A percentile compares a stretch with the other conserved stretches of the same genome.
Conservation (phyloP, 2,797 vertebrate species). For the Pyrocephalus nanus region DNA sequence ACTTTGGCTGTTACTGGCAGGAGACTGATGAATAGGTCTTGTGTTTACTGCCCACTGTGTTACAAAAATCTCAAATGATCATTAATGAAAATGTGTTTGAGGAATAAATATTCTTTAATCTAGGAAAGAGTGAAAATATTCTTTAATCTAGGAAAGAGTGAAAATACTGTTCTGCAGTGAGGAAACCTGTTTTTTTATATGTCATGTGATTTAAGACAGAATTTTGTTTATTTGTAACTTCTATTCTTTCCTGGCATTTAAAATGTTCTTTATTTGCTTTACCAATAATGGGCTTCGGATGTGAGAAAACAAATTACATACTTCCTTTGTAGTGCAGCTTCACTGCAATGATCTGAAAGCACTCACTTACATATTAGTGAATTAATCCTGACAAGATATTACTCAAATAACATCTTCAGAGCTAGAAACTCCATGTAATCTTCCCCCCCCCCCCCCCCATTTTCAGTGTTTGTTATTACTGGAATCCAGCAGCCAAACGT, state of each 20-base stretch:
- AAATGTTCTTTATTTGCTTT: not conserved
- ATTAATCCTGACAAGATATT: not conserved
- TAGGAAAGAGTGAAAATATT: not conserved
- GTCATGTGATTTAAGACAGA: not conserved
- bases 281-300: slow-evolving; percentile 1
- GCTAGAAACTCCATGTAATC: not conserved
- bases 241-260: not conserved
- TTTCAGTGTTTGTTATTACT: not conserved
- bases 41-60: not conserved
- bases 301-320: slow-evolving; percentile 4
- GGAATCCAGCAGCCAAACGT: not conserved
- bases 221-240: slow-evolving; percentile 27
- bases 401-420: not conserved
- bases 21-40: not conserved
- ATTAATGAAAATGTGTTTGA: not conserved
- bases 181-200: not conserved
- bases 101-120: not conserved
- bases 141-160: not conserved
- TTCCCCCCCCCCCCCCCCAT: not conserved
- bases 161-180: not conserved
- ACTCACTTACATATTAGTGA: not conserved
- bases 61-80: not conserved
- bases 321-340: slow-evolving; percentile 5
- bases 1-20: not conserved
- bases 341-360: slow-evolving; percentile 17